Conservation (phyloP, 2,113 vertebrate genomes). For the Rousettus leschenaultii region DNA sequence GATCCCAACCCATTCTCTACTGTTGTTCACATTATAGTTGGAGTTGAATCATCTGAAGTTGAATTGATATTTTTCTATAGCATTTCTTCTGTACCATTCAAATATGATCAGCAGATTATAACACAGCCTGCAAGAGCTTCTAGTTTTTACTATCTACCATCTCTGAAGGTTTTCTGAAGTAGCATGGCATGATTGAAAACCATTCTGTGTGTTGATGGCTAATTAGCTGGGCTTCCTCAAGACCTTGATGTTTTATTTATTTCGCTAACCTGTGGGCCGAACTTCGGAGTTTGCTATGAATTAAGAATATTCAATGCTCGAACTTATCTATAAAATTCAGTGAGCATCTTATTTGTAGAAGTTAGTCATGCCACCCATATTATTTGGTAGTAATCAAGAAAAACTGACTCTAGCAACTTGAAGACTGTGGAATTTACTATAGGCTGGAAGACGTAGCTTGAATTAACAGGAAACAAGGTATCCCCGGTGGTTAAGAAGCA, state of each 20-base stretch:
- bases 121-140: not conserved
- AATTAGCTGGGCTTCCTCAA: not conserved
- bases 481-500: not conserved
- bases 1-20: not conserved
- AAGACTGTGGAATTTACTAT: not conserved
- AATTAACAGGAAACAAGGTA: not conserved
- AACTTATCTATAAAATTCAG: not conserved
- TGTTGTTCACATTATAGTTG: not conserved
- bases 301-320: not conserved
- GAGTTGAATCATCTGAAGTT: not conserved
- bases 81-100: not conserved
- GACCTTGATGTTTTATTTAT: not conserved
- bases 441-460: not conserved
- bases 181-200: not conserved
- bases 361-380: not conserved
- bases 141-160: not conserved
- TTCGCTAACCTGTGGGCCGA: not conserved
- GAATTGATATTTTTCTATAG: not conserved
- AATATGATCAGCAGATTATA: not conserved
- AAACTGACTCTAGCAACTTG: not conserved
- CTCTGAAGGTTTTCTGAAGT: not conserved
- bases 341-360: not conserved
- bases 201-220: not conserved
- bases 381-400: not conserved
- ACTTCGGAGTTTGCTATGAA: not conserved